Conservation (phyloP, 2,888 invertebrate genomes). For the Phytoseiulus persimilis region DNA sequence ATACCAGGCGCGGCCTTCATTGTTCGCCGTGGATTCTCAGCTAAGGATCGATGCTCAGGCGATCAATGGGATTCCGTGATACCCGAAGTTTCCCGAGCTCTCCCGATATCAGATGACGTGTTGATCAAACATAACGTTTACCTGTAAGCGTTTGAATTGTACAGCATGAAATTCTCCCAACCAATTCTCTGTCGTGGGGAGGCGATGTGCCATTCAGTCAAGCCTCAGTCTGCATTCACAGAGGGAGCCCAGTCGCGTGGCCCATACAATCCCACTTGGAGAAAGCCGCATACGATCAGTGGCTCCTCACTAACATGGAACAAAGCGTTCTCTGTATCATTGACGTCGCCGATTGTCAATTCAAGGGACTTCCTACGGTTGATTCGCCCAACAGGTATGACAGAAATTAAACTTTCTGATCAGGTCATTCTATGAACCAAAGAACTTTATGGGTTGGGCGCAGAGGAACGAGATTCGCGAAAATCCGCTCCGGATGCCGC, state of each 20-base stretch:
- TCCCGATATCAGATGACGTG: constrained; percentile 9
- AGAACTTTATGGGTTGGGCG: no score
- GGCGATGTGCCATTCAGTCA: no score
- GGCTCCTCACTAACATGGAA: neutral
- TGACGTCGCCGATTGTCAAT: neutral
- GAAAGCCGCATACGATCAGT: constrained; percentile 23
- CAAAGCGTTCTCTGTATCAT: neutral
- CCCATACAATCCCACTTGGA: neutral
- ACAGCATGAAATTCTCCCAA: neutral
- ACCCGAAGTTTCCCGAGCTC: constrained; percentile 20
- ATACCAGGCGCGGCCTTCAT: constrained; percentile 23
- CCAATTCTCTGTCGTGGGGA: no score
- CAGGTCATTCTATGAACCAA: no score
- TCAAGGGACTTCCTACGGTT: neutral
- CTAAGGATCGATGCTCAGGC: constrained; percentile 14
- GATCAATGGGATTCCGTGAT: constrained; percentile 33
- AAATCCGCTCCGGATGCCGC: no score
- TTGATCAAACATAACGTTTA: neutral
- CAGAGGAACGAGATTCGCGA: no score
- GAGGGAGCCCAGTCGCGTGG: constrained; percentile 16
- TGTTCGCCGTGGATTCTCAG: constrained; percentile 21
- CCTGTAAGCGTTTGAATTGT: constrained; percentile 12
- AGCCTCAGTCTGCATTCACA: no score
- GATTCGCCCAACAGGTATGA: neutral
- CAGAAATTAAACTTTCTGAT: neutral